Evolutionary conservation across 2,113 vertebrate species (phyloP).

Genomic region (Phasianus colchicus): DNA sequence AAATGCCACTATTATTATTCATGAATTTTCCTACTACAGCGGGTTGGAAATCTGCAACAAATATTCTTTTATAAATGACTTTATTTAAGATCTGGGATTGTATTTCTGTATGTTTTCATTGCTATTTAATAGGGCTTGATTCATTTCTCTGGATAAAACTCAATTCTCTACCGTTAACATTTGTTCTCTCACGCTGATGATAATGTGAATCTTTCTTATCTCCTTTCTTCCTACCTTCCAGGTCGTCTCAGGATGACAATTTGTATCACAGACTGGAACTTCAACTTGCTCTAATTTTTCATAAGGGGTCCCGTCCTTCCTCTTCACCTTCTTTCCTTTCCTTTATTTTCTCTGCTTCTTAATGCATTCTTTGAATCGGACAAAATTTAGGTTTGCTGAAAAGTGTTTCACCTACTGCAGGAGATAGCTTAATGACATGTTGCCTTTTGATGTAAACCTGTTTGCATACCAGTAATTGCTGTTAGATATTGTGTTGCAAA

Average conservation of each 20-base stretch:
- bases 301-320: not conserved
- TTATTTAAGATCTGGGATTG: slow-evolving; percentile 59
- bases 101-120: slow-evolving; percentile 57
- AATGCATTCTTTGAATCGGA: not conserved
- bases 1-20: slow-evolving; percentile 80
- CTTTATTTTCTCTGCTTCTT: not conserved
- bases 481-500: not conserved
- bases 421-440: not conserved
- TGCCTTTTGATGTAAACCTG: not conserved
- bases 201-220: not conserved
- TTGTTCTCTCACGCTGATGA: not conserved
- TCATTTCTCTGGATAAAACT: slow-evolving; percentile 24
- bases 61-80: slow-evolving; percentile 69
- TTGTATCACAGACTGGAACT: not conserved
- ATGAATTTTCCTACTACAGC: slow-evolving; percentile 73
- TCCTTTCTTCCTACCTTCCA: not conserved
- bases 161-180: not conserved
- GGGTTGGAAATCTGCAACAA: slow-evolving; percentile 65
- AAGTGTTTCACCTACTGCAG: not conserved
- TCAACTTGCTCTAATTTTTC: not conserved
- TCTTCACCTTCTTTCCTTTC: not conserved
- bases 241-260: not conserved
- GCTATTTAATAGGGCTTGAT: slow-evolving; percentile 58
- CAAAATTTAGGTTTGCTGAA: slow-evolving; percentile 12
- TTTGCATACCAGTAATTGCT: not conserved